Evolutionary conservation across 1,140 invertebrate genomes (phyloP).

Genomic region (Drosophila neocordata): DNA sequence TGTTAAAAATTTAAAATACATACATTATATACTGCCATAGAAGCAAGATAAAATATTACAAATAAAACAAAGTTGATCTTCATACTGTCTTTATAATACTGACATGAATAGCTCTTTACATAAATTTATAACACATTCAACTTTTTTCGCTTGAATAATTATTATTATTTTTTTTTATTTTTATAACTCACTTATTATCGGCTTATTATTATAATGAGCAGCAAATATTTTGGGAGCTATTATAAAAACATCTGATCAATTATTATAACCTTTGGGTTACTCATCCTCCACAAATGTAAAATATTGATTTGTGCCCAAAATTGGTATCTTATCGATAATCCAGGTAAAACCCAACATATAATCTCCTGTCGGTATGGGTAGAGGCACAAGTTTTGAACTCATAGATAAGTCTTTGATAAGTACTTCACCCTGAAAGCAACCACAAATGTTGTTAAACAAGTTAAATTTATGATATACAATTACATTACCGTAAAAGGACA

Average conservation of each 20-base stretch:
- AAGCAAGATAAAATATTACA: background rate
- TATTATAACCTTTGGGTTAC: background rate
- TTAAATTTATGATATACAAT: background rate
- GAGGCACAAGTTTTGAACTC: background rate
- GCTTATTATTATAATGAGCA: background rate
- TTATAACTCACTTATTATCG: background rate
- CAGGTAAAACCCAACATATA: background rate
- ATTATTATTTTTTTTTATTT: background rate
- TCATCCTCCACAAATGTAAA: background rate
- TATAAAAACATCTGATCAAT: no score
- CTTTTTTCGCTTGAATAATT: background rate
- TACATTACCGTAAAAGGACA: constrained; percentile 8
- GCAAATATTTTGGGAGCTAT: background rate
- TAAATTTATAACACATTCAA: background rate
- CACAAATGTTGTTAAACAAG: background rate
- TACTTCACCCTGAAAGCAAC: background rate
- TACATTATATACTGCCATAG: background rate
- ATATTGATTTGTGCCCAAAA: background rate
- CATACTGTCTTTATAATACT: background rate
- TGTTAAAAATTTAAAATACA: background rate
- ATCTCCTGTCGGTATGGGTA: background rate
- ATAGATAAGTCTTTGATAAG: background rate
- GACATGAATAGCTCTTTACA: background rate
- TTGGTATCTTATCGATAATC: background rate
- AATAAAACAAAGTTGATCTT: background rate